A percentile compares a stretch with the other conserved stretches of the same genome.
Conservation (phyloP, 2,113 vertebrate genomes). For the Bothrops jararaca region DNA sequence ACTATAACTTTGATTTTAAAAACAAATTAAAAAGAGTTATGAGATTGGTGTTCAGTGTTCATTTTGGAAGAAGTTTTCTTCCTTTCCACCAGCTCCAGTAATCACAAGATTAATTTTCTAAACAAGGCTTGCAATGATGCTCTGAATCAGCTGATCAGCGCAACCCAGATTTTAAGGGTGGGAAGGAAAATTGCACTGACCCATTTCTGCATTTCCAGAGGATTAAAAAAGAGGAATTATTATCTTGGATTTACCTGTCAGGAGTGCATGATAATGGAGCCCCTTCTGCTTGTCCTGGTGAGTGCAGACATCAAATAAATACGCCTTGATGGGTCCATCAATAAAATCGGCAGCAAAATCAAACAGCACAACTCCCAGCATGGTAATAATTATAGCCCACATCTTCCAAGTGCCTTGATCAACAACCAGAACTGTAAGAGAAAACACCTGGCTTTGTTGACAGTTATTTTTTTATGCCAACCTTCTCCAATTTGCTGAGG, state of each 20-base stretch:
- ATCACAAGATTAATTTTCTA: slow-evolving; percentile 59
- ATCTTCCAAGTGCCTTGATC: slow-evolving; percentile 62
- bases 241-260: slow-evolving; percentile 81
- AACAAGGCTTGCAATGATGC: slow-evolving; percentile 57
- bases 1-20: background rate
- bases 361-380: slow-evolving; percentile 93
- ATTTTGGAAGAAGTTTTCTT: background rate
- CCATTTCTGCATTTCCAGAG: background rate
- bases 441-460: slow-evolving; percentile 48
- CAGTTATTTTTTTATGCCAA: background rate
- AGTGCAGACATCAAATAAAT: slow-evolving; percentile 96
- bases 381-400: slow-evolving; percentile 87
- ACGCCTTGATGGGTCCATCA: slow-evolving; percentile 96
- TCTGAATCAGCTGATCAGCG: slow-evolving; percentile 60
- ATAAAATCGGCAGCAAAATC: slow-evolving; percentile 98
- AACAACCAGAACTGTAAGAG: slow-evolving; percentile 66
- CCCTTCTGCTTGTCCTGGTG: slow-evolving; percentile 90
- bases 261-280: slow-evolving; percentile 92
- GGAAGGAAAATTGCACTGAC: slow-evolving; percentile 7
- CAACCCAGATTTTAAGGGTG: slow-evolving; percentile 43
- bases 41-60: background rate
- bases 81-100: slow-evolving; percentile 11
- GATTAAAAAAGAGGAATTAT: background rate
- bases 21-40: background rate
- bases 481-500: background rate